phyloP scores from a whole-genome alignment of 2,797 vertebrate species.

The Myripristis jacobus region DNA sequence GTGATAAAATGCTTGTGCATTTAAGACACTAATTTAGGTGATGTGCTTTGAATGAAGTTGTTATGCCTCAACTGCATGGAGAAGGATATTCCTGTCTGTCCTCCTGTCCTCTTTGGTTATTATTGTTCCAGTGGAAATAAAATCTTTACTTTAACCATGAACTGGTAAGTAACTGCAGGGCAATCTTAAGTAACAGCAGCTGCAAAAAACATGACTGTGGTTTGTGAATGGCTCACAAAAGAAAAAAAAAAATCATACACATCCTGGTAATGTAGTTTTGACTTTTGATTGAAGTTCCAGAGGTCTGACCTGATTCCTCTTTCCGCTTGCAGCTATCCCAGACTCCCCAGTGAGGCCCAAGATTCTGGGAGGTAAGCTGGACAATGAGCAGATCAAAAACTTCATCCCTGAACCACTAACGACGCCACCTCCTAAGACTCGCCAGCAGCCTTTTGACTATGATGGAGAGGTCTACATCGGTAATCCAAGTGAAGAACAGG shows the following conservation, averaged over 20 bases:
- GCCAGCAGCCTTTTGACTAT: slow-evolving; percentile 84
- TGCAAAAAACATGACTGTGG: slow-evolving; percentile 53
- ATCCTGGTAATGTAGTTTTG: slow-evolving; percentile 37
- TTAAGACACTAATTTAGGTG: slow-evolving; percentile 23
- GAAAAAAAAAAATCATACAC: slow-evolving; percentile 14
- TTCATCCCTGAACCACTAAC: slow-evolving; percentile 81
- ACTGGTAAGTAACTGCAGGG: slow-evolving; percentile 28
- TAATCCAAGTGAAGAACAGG: slow-evolving; percentile 37
- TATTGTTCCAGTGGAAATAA: slow-evolving; percentile 6
- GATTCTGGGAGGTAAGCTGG: slow-evolving; percentile 81
- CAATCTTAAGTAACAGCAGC: slow-evolving; percentile 41
- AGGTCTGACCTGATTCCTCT: slow-evolving; percentile 59
- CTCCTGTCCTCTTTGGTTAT: slow-evolving; percentile 22
- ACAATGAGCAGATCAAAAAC: slow-evolving; percentile 86
- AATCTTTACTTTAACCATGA: slow-evolving; percentile 11
- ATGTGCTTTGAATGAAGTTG: slow-evolving; percentile 15
- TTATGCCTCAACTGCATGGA: slow-evolving; percentile 64
- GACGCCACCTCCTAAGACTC: slow-evolving; percentile 74
- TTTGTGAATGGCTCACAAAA: slow-evolving; percentile 1
- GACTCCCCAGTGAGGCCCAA: slow-evolving; percentile 84
- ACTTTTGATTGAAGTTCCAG: slow-evolving; percentile 58
- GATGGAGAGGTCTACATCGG: slow-evolving; percentile 83
- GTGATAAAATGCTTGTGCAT: slow-evolving; percentile 33
- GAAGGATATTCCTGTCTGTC: slow-evolving; percentile 14
- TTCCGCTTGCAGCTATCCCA: slow-evolving; percentile 85